A percentile compares a stretch with the other conserved stretches of the same genome.
phyloP scores from a whole-genome alignment of 2,888 invertebrate genomes.

The Drosophila meridiana region DNA sequence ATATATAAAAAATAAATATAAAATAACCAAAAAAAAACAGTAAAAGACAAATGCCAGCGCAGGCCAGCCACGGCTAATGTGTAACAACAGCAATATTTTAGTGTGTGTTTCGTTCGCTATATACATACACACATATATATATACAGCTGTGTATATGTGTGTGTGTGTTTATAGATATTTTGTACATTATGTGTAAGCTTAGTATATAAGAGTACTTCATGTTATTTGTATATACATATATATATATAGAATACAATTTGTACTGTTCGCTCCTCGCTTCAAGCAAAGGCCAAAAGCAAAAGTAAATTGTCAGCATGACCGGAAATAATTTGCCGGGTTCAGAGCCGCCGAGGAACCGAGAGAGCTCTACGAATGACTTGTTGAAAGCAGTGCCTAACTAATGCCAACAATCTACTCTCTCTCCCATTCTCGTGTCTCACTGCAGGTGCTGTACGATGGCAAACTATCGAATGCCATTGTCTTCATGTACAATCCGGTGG shows the following conservation, averaged over 20 bases:
- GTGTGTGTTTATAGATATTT: slow-evolving; percentile 10
- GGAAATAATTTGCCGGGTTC: slow-evolving; percentile 50
- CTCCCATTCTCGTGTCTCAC: slow-evolving; percentile 6
- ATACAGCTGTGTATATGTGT: slow-evolving; percentile 12
- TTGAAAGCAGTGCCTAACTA: slow-evolving; percentile 56
- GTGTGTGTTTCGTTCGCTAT: slow-evolving; percentile 27
- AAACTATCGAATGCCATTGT: slow-evolving; percentile 98
- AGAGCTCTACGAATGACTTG: slow-evolving; percentile 51
- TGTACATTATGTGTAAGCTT: slow-evolving; percentile 12
- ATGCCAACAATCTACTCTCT: slow-evolving; percentile 21
- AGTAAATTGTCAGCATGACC: slow-evolving; percentile 62
- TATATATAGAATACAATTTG: slow-evolving; percentile 16
- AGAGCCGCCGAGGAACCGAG: slow-evolving; percentile 10
- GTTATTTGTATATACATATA: slow-evolving; percentile 1
- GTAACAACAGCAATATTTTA: slow-evolving; percentile 35
- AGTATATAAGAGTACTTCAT: slow-evolving; percentile 18
- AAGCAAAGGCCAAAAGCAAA: slow-evolving; percentile 43
- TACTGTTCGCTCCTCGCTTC: slow-evolving; percentile 39
- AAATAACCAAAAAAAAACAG: slow-evolving; percentile 7
- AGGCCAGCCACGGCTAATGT: slow-evolving; percentile 45
- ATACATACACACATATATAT: slow-evolving; percentile 5
- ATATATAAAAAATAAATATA: slow-evolving; percentile 12
- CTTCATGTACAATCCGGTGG: slow-evolving; percentile 99
- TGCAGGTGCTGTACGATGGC: slow-evolving; percentile 98
- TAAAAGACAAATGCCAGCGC: slow-evolving; percentile 5